Evolutionary conservation across 2,797 vertebrate species (phyloP).

Genomic region (Cuculus canorus): DNA sequence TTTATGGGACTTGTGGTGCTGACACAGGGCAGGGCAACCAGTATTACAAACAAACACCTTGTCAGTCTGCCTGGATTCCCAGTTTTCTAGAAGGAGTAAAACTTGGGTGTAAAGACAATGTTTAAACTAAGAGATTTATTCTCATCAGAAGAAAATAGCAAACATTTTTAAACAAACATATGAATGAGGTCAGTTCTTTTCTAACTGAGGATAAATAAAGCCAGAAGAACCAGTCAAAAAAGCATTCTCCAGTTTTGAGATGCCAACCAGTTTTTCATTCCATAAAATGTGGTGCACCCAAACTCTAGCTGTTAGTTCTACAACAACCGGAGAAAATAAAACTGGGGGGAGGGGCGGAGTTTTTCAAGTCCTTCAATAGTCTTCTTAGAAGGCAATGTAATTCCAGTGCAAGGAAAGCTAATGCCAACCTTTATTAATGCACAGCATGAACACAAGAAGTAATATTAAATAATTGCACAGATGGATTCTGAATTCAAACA

Average conservation of each 20-base stretch:
- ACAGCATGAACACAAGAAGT: not conserved
- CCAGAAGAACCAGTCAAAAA: not conserved
- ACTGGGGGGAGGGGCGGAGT: not conserved
- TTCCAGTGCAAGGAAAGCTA: not conserved
- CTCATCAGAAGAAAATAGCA: not conserved
- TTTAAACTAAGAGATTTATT: not conserved
- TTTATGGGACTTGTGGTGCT: not conserved
- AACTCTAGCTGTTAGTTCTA: not conserved
- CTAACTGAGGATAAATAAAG: not conserved
- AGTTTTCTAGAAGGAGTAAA: not conserved
- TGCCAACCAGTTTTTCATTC: not conserved
- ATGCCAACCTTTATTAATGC: not conserved
- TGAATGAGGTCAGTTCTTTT: not conserved
- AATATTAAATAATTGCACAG: not conserved
- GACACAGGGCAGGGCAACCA: not conserved
- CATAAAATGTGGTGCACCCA: not conserved
- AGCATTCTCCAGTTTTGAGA: rapidly evolving
- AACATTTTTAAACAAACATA: rapidly evolving
- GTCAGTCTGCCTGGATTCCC: not conserved
- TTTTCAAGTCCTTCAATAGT: not conserved
- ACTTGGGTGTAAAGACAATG: not conserved
- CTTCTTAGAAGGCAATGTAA: not conserved
- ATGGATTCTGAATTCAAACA: not conserved
- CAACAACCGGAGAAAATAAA: not conserved
- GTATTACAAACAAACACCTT: not conserved